Percentiles rank a stretch among this genome's conserved stretches.
These are phyloP conservation scores for Hormaphis cornu DNA, from an alignment of 1,140 invertebrate genomes.

Conservation along the genomic window DNA sequence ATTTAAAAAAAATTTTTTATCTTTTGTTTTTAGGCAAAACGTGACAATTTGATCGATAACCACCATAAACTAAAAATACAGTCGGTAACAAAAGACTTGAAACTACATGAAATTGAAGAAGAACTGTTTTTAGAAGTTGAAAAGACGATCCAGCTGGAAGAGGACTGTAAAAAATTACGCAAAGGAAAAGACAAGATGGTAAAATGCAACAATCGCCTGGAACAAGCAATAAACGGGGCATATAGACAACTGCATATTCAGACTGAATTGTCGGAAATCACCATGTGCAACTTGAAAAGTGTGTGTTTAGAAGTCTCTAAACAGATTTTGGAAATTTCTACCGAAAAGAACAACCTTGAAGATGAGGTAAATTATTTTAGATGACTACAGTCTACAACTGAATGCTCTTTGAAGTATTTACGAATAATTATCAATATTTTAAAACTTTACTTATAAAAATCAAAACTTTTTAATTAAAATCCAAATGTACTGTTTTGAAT, in stretches of 20 bases:
- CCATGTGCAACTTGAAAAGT: constrained; percentile 48
- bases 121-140: constrained; percentile 54
- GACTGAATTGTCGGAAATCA: constrained; percentile 49
- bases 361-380: constrained; percentile 51
- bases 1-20: background rate
- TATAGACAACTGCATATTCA: constrained; percentile 48
- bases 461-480: background rate
- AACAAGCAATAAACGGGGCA: constrained; percentile 45
- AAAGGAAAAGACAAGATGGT: constrained; percentile 44
- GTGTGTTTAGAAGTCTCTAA: constrained; percentile 51
- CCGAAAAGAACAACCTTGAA: constrained; percentile 51
- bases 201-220: constrained; percentile 43
- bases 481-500: no score
- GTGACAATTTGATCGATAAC: constrained; percentile 47
- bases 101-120: constrained; percentile 53
- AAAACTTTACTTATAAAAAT: background rate
- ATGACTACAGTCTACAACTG: no score
- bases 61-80: constrained; percentile 46
- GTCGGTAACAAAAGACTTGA: constrained; percentile 48
- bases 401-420: no score
- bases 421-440: no score
- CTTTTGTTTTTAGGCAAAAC: constrained; percentile 46
- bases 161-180: constrained; percentile 48
- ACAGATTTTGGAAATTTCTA: constrained; percentile 51
- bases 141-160: constrained; percentile 50